Evolutionary conservation across 2,113 vertebrate species (phyloP), one percentile per base, ranked within the genome.

Genomic region (Eonycteris spelaea): DNA sequence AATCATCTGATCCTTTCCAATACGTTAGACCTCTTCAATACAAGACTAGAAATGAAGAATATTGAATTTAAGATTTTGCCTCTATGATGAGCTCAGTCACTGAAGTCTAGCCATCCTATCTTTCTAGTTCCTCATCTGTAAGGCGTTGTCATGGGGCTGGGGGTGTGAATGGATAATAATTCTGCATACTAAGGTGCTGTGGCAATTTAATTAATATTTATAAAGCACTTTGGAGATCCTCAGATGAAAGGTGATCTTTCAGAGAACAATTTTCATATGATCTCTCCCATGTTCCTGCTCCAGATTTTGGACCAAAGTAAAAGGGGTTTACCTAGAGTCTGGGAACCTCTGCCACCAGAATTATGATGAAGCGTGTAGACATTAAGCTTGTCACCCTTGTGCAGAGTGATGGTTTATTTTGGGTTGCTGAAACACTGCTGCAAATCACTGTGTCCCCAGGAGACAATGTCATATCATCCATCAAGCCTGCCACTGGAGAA

Each of bases 201-300:
- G 48, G 83, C 11, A 51, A 90, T 96, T 95, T 95, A 96, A 96
- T 95, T 96, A 95, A 86, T 92, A 88, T 97, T 95, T 97, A 83
- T 90, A 63, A 94, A 95, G 59, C 57, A 63, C 84, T 85, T 85
- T 84, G 75, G 71, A 90, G 92, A 95, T 84, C 59, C 28, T 95
- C 92, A 98, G 95, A 95, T 95, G 96, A 96, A 97, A 95, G 79
- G 74, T 53, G 13, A 43, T 91, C 90, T 83, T 74, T 78, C 83
- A 79, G 93, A 95, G 85, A 90, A 67, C 55, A 87, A 67, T 97
- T 95, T 93, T 83, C 83, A 51, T 30, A 61, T 28, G 45, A 71
- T 80, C 79, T 74, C 51, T 75, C 93, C 83, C 95, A 80, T 13
- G 19, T 86, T 95, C 53, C 92, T 95, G 45, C 70, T 93, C 74